Conservation (phyloP, 1,140 invertebrate genomes). For the Philopotamus ludificatus region DNA sequence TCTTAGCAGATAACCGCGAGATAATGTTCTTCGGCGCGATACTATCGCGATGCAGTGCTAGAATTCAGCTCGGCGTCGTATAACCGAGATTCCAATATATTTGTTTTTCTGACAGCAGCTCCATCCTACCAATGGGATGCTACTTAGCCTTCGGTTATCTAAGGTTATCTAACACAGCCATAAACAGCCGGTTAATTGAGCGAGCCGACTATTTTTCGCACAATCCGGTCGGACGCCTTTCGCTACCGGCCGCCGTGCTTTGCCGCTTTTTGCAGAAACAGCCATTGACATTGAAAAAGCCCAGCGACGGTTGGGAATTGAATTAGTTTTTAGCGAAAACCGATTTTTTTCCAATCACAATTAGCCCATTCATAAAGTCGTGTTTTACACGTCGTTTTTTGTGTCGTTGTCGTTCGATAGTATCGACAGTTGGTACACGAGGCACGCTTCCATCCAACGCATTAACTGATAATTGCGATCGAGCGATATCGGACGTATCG, state of each 20-base stretch:
- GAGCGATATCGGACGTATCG: too few relatives aligned
- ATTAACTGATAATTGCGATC: too few relatives aligned
- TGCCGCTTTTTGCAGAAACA: background rate
- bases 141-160: conserved; percentile 5
- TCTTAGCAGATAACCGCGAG: too few relatives aligned
- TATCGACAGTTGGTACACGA: too few relatives aligned
- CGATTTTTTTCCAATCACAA: too few relatives aligned
- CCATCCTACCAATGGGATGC: background rate
- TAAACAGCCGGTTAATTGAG: conserved; percentile 14
- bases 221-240: conserved; percentile 17
- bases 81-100: conserved; percentile 11
- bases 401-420: too few relatives aligned
- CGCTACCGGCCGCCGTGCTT: background rate
- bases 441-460: too few relatives aligned
- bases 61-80: background rate
- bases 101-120: conserved; percentile 14
- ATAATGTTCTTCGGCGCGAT: background rate
- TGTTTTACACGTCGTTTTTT: too few relatives aligned
- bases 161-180: conserved; percentile 15
- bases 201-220: conserved; percentile 22
- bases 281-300: background rate
- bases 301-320: too few relatives aligned
- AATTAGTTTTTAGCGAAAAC: too few relatives aligned
- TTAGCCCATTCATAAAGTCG: too few relatives aligned
- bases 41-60: background rate